These are phyloP conservation scores for Drosophila yakuba DNA, from an alignment of 1,140 invertebrate genomes.

Conservation along the genomic window DNA sequence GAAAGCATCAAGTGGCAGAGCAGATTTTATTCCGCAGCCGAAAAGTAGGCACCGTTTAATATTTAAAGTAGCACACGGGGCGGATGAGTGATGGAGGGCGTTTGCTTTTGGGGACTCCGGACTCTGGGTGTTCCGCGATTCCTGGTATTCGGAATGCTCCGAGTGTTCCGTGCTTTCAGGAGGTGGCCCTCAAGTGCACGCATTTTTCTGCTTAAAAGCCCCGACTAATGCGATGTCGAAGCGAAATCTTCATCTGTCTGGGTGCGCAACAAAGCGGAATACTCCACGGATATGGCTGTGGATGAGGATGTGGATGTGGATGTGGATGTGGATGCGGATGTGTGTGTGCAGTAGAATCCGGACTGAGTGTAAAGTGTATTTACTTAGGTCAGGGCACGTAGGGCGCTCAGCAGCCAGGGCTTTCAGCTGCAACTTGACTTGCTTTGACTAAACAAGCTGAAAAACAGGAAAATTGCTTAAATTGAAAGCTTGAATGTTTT, in stretches of 20 bases:
- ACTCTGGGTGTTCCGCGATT: background rate
- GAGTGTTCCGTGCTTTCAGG: background rate
- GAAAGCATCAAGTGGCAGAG: no score
- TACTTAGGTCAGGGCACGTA: conserved; percentile 70
- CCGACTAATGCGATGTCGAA: conserved; percentile 72
- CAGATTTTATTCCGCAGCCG: conserved; percentile 40
- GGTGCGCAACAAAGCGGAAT: conserved; percentile 73
- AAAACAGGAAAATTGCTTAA: conserved; percentile 52
- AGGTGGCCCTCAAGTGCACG: conserved; percentile 69
- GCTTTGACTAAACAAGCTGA: conserved; percentile 54
- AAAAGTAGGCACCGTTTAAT: conserved; percentile 61
- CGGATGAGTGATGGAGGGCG: conserved; percentile 25
- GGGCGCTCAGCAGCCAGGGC: conserved; percentile 4
- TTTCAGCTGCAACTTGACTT: conserved; percentile 49
- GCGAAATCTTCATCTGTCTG: conserved; percentile 64
- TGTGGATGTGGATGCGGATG: conserved; percentile 8
- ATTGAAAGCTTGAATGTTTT: conserved; percentile 50
- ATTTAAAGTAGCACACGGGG: conserved; percentile 47
- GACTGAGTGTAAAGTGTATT: conserved; percentile 63
- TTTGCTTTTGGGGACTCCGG: conserved; percentile 21
- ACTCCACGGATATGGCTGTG: conserved; percentile 17
- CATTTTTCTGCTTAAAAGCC: conserved; percentile 83
- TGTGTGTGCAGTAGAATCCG: conserved; percentile 13
- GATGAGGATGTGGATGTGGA: background rate
- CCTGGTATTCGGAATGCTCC: no score